Evolutionary conservation across 2,797 vertebrate genomes (phyloP).

Genomic region (Heterohyrax brucei): DNA sequence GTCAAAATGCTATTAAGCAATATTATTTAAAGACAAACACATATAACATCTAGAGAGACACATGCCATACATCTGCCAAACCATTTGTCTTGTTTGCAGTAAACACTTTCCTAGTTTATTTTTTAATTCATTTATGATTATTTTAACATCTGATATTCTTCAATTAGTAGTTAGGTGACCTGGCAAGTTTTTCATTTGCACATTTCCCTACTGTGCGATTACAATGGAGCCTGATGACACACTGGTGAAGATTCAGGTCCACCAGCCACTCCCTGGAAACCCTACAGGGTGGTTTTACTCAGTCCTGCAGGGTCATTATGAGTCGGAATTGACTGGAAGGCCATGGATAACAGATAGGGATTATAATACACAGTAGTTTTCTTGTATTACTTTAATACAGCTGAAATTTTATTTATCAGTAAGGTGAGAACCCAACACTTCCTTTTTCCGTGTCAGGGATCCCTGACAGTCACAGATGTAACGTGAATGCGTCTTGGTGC

Average conservation of each 20-base stretch:
- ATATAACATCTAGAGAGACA: neutral
- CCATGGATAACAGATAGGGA: neutral
- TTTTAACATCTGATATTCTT: neutral
- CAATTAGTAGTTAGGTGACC: slow-evolving; percentile 2
- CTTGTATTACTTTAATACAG: slow-evolving; percentile 6
- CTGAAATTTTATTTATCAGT: slow-evolving; percentile 37
- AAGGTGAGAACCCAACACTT: neutral
- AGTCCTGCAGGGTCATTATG: too few relatives aligned
- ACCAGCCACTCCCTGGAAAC: too few relatives aligned
- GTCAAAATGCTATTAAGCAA: neutral
- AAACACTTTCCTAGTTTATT: slow-evolving; percentile 13
- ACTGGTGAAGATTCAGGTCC: too few relatives aligned
- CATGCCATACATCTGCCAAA: neutral
- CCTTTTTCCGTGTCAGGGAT: neutral
- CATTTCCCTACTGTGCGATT: neutral
- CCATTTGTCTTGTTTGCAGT: neutral
- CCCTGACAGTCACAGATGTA: neutral
- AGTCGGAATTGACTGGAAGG: too few relatives aligned
- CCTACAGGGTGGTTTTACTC: too few relatives aligned
- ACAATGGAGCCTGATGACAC: too few relatives aligned
- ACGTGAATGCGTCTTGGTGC: slow-evolving; percentile 30
- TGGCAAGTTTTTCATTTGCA: neutral
- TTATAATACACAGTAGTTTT: slow-evolving; percentile 14
- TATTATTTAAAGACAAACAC: neutral
- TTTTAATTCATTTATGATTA: slow-evolving; percentile 47